Conservation (phyloP, 1,140 invertebrate species). For the Anastrepha ludens region DNA sequence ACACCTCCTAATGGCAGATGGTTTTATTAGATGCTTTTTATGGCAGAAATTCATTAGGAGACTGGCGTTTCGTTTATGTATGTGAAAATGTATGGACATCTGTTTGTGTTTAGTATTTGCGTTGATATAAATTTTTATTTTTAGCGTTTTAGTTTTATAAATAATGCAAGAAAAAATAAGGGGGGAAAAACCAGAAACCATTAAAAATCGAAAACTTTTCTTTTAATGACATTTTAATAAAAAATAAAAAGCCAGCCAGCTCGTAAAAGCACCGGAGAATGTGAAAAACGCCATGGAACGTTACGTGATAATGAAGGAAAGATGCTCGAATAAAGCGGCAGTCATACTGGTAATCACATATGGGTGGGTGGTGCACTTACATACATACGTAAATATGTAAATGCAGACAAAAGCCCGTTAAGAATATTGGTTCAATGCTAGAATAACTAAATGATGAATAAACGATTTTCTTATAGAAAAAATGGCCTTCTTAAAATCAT, state of each 20-base stretch:
- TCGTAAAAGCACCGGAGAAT: neutral
- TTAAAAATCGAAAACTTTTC: neutral
- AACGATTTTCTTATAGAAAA: no score
- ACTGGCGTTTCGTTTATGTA: no score
- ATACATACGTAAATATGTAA: no score
- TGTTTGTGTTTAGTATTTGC: neutral
- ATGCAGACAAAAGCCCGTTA: no score
- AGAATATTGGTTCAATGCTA: no score
- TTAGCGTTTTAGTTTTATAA: neutral
- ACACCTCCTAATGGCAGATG: no score
- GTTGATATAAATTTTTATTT: constrained; percentile 5
- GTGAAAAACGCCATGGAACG: neutral
- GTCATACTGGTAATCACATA: no score
- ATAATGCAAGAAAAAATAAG: neutral
- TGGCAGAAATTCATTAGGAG: no score
- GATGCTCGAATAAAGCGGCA: neutral
- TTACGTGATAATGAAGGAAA: neutral
- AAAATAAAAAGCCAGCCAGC: neutral
- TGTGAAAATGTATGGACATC: neutral
- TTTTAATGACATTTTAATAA: neutral
- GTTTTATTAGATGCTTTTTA: no score
- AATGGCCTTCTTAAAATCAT: no score
- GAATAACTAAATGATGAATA: no score
- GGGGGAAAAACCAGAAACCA: neutral
- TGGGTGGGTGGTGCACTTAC: no score